Evolutionary conservation across 1,140 invertebrate species (phyloP), one percentile per base, ranked within the genome.

Genomic region (Cotesia chilonis): DNA sequence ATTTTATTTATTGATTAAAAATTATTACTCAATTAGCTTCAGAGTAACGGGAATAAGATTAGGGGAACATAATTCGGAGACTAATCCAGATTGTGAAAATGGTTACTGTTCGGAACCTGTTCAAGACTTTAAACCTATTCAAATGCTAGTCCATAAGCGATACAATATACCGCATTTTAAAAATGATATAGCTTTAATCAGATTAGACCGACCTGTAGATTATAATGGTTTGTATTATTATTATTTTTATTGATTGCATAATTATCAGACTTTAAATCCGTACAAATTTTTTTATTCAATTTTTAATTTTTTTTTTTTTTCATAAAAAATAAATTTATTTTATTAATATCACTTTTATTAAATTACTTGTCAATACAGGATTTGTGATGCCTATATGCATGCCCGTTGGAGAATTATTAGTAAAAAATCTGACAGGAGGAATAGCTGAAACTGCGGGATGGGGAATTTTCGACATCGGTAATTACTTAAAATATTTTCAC

Each of bases 131-230:
- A 71, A 77, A 28, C 82, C 89, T 0, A 80, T 76, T 6, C 77
- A 80, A 64, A 80, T 90, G 4, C 83, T 85, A 17, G 78, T 83
- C 10, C 91, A 93, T 78, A 75, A 86, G 1, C 75, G 83, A 37
- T 93, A 91, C 77, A 87, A 91, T 79, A 85, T 86, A n/a, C 89
- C 90, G 0, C 65, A 78, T 0, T 90, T 89, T 73, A 87, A 89
- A 70, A 90, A 93, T 76, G 92, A 94, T 77, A 90, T 94, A 59
- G 91, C 90, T 1, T 80, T 94, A 4, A 83, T 94, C 37, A 80
- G 88, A 57, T 75, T 92, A n/a, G 80, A 89, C 7, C 75, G 74
- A n/a, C 83, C 85, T 1, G 87, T 87, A 6, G n/a, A 82, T 20
- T 87, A 89, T 36, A 88, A 86, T 72, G 85, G 89, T 90, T 81